Evolutionary conservation across 2,113 vertebrate species (phyloP).

Genomic region (Nyctereutes procyonoides): DNA sequence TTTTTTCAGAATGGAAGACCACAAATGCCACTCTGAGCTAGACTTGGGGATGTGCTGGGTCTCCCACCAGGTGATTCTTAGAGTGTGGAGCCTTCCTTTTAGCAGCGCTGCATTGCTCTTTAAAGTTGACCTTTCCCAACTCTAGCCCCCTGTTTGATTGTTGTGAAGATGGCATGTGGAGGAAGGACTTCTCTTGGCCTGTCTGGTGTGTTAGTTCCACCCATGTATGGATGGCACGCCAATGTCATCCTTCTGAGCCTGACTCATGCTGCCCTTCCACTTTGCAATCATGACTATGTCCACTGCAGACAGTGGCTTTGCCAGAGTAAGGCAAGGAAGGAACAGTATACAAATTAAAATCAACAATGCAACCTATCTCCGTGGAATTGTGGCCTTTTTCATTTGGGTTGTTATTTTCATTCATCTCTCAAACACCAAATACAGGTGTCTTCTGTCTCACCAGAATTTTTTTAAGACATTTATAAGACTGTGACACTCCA

Average conservation of each 20-base stretch:
- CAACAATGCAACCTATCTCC: background rate
- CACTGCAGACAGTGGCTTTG: too few species aligned
- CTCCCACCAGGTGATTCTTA: rapidly evolving
- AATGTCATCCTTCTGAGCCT: too few species aligned
- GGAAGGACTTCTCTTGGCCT: background rate
- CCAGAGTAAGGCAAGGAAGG: too few species aligned
- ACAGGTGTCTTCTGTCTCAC: background rate
- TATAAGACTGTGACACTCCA: background rate
- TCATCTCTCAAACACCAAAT: background rate
- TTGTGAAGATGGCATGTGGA: rapidly evolving
- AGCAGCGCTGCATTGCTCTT: background rate
- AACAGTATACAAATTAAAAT: too few species aligned
- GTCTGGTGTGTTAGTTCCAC: background rate
- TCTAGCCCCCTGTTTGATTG: rapidly evolving
- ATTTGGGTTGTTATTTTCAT: background rate
- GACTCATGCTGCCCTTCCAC: too few species aligned
- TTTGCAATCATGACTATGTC: background rate
- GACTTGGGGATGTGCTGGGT: too few species aligned
- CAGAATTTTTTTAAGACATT: background rate
- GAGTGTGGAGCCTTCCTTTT: background rate
- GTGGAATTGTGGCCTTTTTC: too few species aligned
- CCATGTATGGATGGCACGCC: rapidly evolving
- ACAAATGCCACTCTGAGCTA: rapidly evolving
- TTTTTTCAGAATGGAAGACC: background rate
- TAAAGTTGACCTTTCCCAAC: too few species aligned